A percentile compares a stretch with the other conserved stretches of the same genome.
These are phyloP conservation scores for Dicyrtoma fusca DNA, from an alignment of 2,888 invertebrate genomes.

Conservation along the genomic window DNA sequence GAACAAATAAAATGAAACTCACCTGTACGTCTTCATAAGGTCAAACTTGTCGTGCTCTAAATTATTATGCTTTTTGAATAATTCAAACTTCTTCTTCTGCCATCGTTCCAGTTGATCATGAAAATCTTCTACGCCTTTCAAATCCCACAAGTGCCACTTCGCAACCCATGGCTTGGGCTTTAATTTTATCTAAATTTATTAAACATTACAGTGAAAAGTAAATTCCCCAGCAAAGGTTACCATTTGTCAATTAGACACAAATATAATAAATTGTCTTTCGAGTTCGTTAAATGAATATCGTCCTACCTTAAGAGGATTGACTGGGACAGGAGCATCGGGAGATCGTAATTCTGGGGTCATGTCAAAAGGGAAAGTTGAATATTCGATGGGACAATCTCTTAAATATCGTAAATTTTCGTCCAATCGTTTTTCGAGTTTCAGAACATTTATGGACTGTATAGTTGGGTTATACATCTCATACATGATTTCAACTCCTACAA, in stretches of 20 bases:
- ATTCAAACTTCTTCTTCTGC: constrained; percentile 57
- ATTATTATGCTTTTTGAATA: constrained; percentile 60
- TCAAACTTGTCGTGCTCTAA: constrained; percentile 85
- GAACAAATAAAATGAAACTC: constrained; percentile 39
- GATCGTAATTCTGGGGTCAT: constrained; percentile 83
- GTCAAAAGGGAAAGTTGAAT: constrained; percentile 87
- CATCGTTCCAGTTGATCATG: constrained; percentile 48
- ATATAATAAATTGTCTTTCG: too few relatives aligned
- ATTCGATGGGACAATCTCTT: constrained; percentile 85
- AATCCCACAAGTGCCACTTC: constrained; percentile 80
- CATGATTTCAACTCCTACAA: constrained; percentile 67
- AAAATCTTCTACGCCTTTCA: constrained; percentile 71
- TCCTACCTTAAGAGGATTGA: constrained; percentile 72
- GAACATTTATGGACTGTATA: constrained; percentile 83
- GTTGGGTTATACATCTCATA: constrained; percentile 94
- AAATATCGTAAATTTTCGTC: constrained; percentile 88
- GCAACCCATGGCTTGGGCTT: constrained; percentile 81
- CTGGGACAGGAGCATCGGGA: constrained; percentile 75
- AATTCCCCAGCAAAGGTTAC: neutral
- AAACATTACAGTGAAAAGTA: constrained; percentile 1
- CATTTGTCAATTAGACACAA: constrained; percentile 22
- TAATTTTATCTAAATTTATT: constrained; percentile 62
- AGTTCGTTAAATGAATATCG: too few relatives aligned
- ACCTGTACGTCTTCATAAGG: constrained; percentile 90
- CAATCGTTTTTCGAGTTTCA: constrained; percentile 87